phyloP scores from a whole-genome alignment of 1,140 invertebrate species.

The Drosophila chauvacae region DNA sequence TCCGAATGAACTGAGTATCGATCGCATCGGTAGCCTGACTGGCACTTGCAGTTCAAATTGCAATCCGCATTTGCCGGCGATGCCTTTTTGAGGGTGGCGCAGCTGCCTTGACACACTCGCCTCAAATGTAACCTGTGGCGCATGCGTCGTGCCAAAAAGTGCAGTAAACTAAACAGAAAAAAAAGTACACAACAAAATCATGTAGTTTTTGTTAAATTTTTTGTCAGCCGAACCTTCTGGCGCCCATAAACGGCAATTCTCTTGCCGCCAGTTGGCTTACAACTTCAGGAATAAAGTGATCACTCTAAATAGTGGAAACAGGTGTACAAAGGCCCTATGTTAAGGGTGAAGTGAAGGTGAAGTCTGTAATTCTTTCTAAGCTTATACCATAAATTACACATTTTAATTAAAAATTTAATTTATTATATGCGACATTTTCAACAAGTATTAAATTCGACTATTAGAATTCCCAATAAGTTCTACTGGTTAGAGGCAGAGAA shows the following conservation, averaged over 20 bases:
- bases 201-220: conserved; percentile 32
- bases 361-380: neutral
- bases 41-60: conserved; percentile 50
- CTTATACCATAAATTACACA: neutral
- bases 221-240: conserved; percentile 66
- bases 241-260: conserved; percentile 76
- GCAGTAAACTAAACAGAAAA: conserved; percentile 12
- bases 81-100: conserved; percentile 40
- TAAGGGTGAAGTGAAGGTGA: too few relatives aligned
- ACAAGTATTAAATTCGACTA: neutral
- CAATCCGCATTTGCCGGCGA: conserved; percentile 37
- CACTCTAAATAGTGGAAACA: neutral
- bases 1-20: conserved; percentile 4
- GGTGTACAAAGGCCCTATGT: neutral
- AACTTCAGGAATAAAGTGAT: conserved; percentile 23
- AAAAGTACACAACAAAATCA: conserved; percentile 18
- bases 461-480: too few relatives aligned
- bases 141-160: conserved; percentile 62
- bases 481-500: too few relatives aligned
- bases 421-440: neutral
- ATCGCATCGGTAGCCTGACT: conserved; percentile 19
- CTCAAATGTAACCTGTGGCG: conserved; percentile 77
- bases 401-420: neutral
- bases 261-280: conserved; percentile 60
- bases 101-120: conserved; percentile 75